Percentiles rank a stretch among this genome's conserved stretches.
phyloP scores from a whole-genome alignment of 2,113 vertebrate genomes.

The Penelope pileata region DNA sequence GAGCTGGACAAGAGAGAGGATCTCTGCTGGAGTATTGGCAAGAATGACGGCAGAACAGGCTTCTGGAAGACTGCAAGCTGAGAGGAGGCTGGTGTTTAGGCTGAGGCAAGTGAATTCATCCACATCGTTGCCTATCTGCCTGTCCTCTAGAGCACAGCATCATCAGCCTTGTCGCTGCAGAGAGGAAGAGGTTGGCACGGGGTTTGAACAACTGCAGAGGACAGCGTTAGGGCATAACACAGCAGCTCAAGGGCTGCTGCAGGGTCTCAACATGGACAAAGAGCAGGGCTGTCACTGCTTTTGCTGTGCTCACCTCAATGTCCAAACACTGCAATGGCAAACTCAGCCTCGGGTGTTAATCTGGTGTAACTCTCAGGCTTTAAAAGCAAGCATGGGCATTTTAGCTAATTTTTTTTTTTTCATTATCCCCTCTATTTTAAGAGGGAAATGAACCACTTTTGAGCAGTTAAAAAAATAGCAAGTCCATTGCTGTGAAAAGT shows the following conservation, averaged over 20 bases:
- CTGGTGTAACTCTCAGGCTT: not conserved
- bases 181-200: fast-evolving
- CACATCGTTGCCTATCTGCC: not conserved
- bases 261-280: not conserved
- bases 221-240: not conserved
- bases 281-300: not conserved
- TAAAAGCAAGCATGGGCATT: not conserved
- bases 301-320: not conserved
- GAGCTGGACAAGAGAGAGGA: not conserved
- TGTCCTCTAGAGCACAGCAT: not conserved
- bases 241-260: not conserved
- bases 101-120: not conserved
- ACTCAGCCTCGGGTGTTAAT: not conserved
- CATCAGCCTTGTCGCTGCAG: fast-evolving
- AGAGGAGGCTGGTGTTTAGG: not conserved
- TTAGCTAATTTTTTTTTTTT: not conserved
- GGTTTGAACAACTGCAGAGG: not conserved
- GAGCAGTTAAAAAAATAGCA: not conserved
- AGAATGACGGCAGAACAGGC: not conserved
- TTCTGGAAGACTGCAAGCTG: conserved; percentile 16
- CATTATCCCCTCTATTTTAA: not conserved
- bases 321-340: not conserved
- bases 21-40: not conserved
- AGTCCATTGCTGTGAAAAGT: not conserved
- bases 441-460: not conserved